A percentile compares a stretch with the other conserved stretches of the same genome.
These are phyloP conservation scores for Phodopus roborovskii DNA, from an alignment of 2,113 vertebrate genomes.

Conservation along the genomic window DNA sequence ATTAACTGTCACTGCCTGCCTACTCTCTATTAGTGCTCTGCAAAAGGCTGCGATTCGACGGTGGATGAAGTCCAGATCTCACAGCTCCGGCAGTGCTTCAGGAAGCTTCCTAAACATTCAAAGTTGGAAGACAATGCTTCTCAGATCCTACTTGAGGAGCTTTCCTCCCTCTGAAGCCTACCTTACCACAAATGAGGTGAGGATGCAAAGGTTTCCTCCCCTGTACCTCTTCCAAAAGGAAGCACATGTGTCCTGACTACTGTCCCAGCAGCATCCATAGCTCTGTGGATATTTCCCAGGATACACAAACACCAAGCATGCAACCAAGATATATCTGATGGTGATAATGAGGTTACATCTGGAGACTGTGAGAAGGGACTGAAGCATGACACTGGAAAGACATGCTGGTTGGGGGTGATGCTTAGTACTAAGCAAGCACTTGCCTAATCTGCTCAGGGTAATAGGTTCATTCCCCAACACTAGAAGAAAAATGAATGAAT, in stretches of 20 bases:
- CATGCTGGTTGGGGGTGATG: background rate
- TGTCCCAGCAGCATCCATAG: background rate
- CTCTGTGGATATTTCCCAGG: background rate
- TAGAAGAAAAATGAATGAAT: background rate
- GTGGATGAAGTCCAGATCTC: background rate
- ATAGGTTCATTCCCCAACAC: background rate
- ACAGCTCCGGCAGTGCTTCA: background rate
- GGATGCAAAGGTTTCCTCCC: background rate
- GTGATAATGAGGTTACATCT: background rate
- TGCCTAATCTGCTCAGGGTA: background rate
- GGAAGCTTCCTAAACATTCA: background rate
- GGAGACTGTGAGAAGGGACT: background rate
- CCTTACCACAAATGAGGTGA: background rate
- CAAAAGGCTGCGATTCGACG: background rate
- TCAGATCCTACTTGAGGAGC: background rate
- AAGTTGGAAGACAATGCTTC: background rate
- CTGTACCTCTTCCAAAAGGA: background rate
- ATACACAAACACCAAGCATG: background rate
- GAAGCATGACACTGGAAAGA: slow-evolving; percentile 2
- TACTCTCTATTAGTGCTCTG: background rate
- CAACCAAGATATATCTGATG: background rate
- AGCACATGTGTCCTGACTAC: background rate
- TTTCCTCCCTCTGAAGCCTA: background rate
- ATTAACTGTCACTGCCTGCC: background rate
- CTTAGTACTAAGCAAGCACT: background rate